Conservation (phyloP, 2,797 vertebrate species). For the Myripristis murdjan region DNA sequence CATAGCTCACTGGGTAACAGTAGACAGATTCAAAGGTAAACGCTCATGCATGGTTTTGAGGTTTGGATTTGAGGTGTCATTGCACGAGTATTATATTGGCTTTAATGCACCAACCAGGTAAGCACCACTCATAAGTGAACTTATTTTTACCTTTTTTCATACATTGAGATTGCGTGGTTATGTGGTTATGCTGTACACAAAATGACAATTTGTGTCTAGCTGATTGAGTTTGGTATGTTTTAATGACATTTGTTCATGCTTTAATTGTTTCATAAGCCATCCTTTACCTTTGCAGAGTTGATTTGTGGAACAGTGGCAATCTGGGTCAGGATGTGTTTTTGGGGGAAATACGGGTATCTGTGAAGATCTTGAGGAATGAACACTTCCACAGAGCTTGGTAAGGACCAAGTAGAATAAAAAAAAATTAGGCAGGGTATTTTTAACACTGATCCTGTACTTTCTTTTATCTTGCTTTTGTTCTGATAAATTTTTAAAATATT, state of each 20-base stretch:
- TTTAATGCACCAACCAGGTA: conserved; percentile 55
- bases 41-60: conserved; percentile 87
- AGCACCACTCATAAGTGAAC: conserved; percentile 38
- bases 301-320: conserved; percentile 98
- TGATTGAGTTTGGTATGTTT: conserved; percentile 7
- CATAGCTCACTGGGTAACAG: conserved; percentile 94
- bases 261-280: conserved; percentile 16
- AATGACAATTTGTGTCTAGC: not conserved
- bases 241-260: not conserved
- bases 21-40: conserved; percentile 83
- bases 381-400: conserved; percentile 94
- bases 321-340: conserved; percentile 96
- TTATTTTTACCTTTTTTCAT: conserved; percentile 9
- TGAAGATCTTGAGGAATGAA: conserved; percentile 93
- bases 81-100: conserved; percentile 82
- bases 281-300: conserved; percentile 89
- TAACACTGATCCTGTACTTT: not conserved
- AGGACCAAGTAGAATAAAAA: conserved; percentile 54
- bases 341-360: conserved; percentile 94
- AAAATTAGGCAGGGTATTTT: not conserved
- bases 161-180: conserved; percentile 29
- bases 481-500: not conserved
- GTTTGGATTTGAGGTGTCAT: conserved; percentile 83
- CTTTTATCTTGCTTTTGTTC: not conserved
- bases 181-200: conserved; percentile 50